Evolutionary conservation across 2,113 vertebrate species (phyloP), one percentile per base, ranked within the genome.

Genomic region (Sphyrna mokarran): DNA sequence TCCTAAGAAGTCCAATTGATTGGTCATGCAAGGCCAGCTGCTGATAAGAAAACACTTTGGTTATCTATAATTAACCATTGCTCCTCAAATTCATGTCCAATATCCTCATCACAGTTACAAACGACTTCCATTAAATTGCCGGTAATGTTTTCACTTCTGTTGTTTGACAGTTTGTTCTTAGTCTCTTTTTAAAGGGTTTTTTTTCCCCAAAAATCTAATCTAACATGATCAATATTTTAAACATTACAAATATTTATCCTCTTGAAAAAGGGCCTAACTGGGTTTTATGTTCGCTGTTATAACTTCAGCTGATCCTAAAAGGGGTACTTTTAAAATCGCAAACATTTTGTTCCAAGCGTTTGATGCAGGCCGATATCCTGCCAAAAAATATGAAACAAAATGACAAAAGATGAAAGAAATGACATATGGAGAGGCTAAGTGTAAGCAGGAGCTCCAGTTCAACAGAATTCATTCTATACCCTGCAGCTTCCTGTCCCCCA

Each of bases 401-500:
- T 72, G 68, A 70, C 43, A 72, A 48, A 54, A 48, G 26, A 72
- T 48, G 70, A 95, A 63, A 70, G 43, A 95, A 95, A 95, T 54
- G 43, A 95, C 94, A 95, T 95, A 95, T 70, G 91, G 68, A 48
- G 94, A 95, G 40, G 69, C 76, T 95, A 95, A 95, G 54, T 95
- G 94, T 72, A 72, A 72, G 94, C 68, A 95, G 22, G 94, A 54
- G 69, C 23, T 95, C 68, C 22, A 7, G 0, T 16, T 37, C 61
- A 72, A 33, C 16, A 63, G 95, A 96, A 63, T 37, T 78, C 1
- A 63, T 94, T 96, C 63, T 58, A 96, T 90, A 1, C 5, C 96
- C 95, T 69, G 96, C 96, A 97, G 14, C 29, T 40, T 40, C 87
- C 43, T 96, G 61, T 26, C 87, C 91, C 83, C 96, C 0, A 0